Conservation (phyloP, 2,113 vertebrate species). For the Noturus placidus region DNA sequence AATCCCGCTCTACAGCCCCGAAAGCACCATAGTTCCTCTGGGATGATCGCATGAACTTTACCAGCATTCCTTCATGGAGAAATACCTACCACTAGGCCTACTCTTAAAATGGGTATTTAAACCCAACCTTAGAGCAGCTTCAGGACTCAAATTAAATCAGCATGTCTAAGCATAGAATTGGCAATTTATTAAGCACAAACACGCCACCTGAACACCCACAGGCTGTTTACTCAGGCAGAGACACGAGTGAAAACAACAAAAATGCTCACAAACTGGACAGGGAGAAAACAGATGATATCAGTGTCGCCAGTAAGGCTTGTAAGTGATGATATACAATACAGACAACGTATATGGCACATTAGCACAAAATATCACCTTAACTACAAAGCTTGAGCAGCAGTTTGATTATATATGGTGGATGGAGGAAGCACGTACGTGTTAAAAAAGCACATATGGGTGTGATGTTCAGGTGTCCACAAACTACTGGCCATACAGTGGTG, state of each 20-base stretch:
- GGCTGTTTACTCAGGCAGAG: conserved; percentile 24
- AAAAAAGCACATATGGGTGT: background rate
- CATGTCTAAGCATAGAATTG: conserved; percentile 16
- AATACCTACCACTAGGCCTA: background rate
- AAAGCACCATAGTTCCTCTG: no score
- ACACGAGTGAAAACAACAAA: background rate
- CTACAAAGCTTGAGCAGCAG: background rate
- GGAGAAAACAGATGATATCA: background rate
- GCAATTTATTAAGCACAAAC: conserved; percentile 31
- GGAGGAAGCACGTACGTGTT: background rate
- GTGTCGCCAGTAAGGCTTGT: background rate
- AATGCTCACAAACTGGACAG: background rate
- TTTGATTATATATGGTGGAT: background rate
- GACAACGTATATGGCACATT: background rate
- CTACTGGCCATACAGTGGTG: no score
- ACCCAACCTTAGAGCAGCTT: conserved; percentile 26
- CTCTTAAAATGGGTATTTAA: conserved; percentile 29
- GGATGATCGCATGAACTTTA: no score
- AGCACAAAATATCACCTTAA: background rate
- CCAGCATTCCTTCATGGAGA: no score
- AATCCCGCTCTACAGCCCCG: no score
- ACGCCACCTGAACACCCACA: background rate
- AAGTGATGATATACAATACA: background rate
- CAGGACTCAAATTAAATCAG: conserved; percentile 39
- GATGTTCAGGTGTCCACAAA: background rate